These are phyloP conservation scores for Sebastes matsubarae DNA, from an alignment of 2,797 vertebrate genomes.

Conservation along the genomic window DNA sequence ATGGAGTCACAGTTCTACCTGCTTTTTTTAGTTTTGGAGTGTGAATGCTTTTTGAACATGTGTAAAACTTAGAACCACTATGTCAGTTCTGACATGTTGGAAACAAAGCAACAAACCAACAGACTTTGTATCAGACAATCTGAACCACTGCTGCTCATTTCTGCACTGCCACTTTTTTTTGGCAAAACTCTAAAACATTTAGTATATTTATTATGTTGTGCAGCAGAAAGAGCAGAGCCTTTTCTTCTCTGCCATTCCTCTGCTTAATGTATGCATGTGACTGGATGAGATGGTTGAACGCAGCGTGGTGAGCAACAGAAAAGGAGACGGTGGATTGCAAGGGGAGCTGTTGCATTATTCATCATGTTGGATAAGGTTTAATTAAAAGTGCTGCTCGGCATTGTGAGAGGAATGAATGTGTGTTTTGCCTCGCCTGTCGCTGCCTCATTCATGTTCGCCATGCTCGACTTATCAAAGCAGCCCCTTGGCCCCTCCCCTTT, in stretches of 20 bases:
- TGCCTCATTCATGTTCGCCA: constrained; percentile 92
- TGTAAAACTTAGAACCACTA: constrained; percentile 22
- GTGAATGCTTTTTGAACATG: constrained; percentile 13
- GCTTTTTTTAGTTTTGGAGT: background rate
- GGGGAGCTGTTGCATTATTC: constrained; percentile 91
- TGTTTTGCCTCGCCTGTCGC: constrained; percentile 93
- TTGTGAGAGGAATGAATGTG: constrained; percentile 92
- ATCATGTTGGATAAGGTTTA: constrained; percentile 96
- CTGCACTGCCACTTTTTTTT: constrained; percentile 2
- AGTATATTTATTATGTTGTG: constrained; percentile 51
- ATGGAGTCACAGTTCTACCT: constrained; percentile 23
- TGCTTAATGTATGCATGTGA: constrained; percentile 84
- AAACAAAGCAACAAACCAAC: constrained; percentile 32
- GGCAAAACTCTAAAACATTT: constrained; percentile 60
- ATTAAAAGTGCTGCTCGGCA: constrained; percentile 94
- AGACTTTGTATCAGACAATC: constrained; percentile 39
- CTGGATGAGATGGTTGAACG: constrained; percentile 90
- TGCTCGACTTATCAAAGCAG: constrained; percentile 94
- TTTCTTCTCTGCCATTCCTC: constrained; percentile 60
- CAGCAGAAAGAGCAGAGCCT: constrained; percentile 43
- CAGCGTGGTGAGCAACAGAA: constrained; percentile 86
- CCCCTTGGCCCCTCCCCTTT: constrained; percentile 67
- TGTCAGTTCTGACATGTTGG: constrained; percentile 23
- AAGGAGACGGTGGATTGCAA: constrained; percentile 88
- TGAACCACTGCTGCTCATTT: constrained; percentile 19